These are phyloP conservation scores for Cylindroiulus punctatus DNA, from an alignment of 2,888 invertebrate species.

Conservation along the genomic window DNA sequence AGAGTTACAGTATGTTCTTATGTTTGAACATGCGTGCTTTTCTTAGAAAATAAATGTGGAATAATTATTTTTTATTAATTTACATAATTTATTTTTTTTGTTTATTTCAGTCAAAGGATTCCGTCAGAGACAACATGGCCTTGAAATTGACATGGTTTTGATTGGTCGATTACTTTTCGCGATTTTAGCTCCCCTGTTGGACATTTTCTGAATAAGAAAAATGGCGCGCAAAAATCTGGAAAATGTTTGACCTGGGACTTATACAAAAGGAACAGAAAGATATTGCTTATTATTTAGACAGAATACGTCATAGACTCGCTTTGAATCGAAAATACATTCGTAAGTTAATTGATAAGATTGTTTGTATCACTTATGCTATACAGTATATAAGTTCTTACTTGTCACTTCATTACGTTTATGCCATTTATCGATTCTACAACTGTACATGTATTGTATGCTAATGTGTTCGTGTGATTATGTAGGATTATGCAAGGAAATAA, in stretches of 20 bases:
- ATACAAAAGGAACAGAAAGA: too few relatives aligned
- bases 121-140: neutral
- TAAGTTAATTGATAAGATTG: too few relatives aligned
- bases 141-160: neutral
- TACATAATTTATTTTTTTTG: neutral
- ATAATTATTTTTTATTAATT: neutral
- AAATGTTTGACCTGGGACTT: neutral
- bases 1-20: constrained; percentile 4
- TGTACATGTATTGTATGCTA: too few relatives aligned
- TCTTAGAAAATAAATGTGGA: constrained; percentile 38
- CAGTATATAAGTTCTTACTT: neutral
- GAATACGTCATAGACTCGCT: neutral
- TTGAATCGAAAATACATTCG: neutral
- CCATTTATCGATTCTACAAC: neutral
- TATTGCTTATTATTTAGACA: too few relatives aligned
- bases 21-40: constrained; percentile 3
- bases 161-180: neutral
- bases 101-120: neutral
- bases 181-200: neutral
- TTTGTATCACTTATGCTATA: neutral
- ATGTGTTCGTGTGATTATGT: neutral
- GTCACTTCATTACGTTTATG: neutral
- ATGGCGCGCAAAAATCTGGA: constrained; percentile 36
- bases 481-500: constrained; percentile 29
- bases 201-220: constrained; percentile 35